Conservation (phyloP, 2,113 vertebrate genomes). For the Mellivora capensis region DNA sequence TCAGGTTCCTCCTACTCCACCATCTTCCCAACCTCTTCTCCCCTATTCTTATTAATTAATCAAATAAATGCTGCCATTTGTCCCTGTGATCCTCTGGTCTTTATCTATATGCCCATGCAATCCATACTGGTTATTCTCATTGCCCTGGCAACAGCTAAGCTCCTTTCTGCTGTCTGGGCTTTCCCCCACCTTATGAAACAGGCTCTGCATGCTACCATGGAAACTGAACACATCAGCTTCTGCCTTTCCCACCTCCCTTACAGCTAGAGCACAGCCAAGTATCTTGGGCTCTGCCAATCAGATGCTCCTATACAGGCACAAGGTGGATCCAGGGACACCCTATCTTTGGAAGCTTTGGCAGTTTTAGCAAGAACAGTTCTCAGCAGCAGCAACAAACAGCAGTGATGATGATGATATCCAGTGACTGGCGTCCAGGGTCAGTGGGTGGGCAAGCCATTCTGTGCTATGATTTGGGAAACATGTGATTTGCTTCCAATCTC, state of each 20-base stretch:
- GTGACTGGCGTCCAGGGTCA: background rate
- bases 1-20: background rate
- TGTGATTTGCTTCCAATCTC: background rate
- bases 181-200: background rate
- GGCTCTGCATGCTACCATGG: background rate
- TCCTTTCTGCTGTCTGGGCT: background rate
- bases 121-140: background rate
- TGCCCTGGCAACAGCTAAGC: accelerated
- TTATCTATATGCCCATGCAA: background rate
- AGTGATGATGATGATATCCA: too few relatives aligned
- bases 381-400: background rate
- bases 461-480: background rate
- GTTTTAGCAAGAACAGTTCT: background rate
- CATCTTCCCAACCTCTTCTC: background rate
- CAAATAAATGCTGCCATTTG: background rate
- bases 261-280: background rate
- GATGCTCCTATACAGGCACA: background rate
- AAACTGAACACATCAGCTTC: background rate
- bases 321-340: background rate
- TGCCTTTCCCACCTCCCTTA: background rate
- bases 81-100: background rate
- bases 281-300: too few relatives aligned
- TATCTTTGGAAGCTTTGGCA: background rate
- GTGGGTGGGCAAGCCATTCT: background rate
- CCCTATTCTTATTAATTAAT: background rate